Evolutionary conservation across 2,797 vertebrate genomes (phyloP), one percentile per base, ranked within the genome.

Genomic region (Telmatherina bonti): DNA sequence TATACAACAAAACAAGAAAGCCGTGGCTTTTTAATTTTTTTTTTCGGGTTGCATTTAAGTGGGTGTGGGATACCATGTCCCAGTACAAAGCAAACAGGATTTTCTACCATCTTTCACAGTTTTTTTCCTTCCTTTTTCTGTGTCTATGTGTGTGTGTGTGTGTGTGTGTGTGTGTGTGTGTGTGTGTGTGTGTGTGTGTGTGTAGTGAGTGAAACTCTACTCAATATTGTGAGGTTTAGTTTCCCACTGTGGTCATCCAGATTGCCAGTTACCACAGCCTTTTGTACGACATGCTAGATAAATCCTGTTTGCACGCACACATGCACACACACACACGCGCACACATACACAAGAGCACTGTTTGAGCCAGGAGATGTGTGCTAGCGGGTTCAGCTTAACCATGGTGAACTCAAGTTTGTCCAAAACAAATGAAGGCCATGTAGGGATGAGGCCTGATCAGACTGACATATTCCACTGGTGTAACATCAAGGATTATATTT

Each of bases 341-440:
- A 66, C 45, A 67, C 60, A 83, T 22, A 63, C 26, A 54, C 67
- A 68, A 61, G 16, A 74, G 69, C 36, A 3, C 57, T 74, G 54
- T 72, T 62, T 51, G 81, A 82, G 90, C 92, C 91, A 93, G 87
- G 89, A 89, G 67, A 86, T 88, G 88, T 88, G 81, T 91, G 89
- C 87, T 88, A 91, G 86, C 63, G 85, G 88, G 91, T 92, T 95
- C 88, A 92, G 67, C 79, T 85, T 83, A 93, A 92, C 90, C 88
- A 89, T 77, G 75, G 51, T 93, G 89, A 94, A 93, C 91, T 89
- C 87, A 62, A 72, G 81, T 79, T 77, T 16, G 64, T 84, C 84
- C 81, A 86, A 90, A 89, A 89, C 76, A 87, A 90, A 90, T 64
- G 13, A 74, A 64, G 78, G 62, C 78, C 49, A 69, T 58, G 64